Percentiles rank a stretch among this genome's conserved stretches.
Conservation (phyloP, 1,140 invertebrate genomes). For the Drosophila grimshawi region DNA sequence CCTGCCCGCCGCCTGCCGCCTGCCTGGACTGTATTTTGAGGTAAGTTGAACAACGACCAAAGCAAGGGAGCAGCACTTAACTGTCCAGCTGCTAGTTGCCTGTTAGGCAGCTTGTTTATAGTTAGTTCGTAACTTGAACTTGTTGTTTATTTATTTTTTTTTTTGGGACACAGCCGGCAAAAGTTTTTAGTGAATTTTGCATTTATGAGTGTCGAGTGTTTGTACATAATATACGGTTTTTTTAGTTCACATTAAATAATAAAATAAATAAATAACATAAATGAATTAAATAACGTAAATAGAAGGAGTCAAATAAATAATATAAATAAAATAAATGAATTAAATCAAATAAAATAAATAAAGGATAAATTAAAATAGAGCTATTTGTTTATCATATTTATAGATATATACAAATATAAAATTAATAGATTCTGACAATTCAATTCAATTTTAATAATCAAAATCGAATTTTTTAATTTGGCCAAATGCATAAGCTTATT, state of each 20-base stretch:
- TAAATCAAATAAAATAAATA: too few relatives aligned
- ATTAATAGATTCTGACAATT: too few relatives aligned
- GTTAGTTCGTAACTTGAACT: slow-evolving; percentile 37
- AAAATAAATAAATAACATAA: too few relatives aligned
- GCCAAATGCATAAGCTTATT: too few relatives aligned
- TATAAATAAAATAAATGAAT: too few relatives aligned
- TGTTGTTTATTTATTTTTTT: too few relatives aligned
- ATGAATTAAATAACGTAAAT: too few relatives aligned
- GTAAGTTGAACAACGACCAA: slow-evolving; percentile 47
- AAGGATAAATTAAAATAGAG: too few relatives aligned
- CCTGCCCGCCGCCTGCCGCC: slow-evolving; percentile 6
- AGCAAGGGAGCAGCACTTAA: slow-evolving; percentile 8
- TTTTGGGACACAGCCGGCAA: slow-evolving; percentile 13
- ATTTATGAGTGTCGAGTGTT: slow-evolving; percentile 24
- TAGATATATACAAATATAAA: too few relatives aligned
- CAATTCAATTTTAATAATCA: too few relatives aligned
- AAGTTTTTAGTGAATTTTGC: slow-evolving; percentile 72
- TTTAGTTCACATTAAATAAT: slow-evolving; percentile 8
- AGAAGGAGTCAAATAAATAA: too few relatives aligned
- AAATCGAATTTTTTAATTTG: background rate
- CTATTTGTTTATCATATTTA: too few relatives aligned
- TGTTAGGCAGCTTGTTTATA: slow-evolving; percentile 60
- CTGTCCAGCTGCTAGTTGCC: slow-evolving; percentile 20
- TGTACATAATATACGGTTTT: background rate
- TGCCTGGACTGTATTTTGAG: slow-evolving; percentile 52